A percentile compares a stretch with the other conserved stretches of the same genome.
Evolutionary conservation across 2,888 invertebrate species (phyloP).

Genomic region (Germaria angustata): DNA sequence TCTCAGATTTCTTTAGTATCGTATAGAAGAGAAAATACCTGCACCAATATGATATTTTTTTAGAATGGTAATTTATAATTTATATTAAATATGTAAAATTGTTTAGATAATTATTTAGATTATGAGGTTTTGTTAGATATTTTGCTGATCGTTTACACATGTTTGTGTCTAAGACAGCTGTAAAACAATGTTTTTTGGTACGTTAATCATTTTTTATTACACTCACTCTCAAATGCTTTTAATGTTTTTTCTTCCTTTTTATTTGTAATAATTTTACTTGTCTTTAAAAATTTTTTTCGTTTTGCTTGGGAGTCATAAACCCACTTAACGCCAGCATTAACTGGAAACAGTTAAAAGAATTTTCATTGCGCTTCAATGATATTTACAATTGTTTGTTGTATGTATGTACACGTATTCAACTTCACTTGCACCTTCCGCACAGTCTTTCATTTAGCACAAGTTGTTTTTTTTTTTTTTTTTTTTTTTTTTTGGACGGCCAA

Average conservation of each 20-base stretch:
- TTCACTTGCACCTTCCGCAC: conserved; percentile 36
- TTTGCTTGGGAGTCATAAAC: conserved; percentile 51
- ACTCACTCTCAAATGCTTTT: not conserved
- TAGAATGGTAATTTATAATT: too few relatives aligned
- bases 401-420: not conserved
- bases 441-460: conserved; percentile 37
- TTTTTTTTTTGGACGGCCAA: conserved; percentile 53
- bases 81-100: not conserved
- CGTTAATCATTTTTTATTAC: conserved; percentile 32
- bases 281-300: not conserved
- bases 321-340: conserved; percentile 62
- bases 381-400: conserved; percentile 44
- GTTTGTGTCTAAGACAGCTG: conserved; percentile 32
- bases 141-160: conserved; percentile 8
- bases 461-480: too few relatives aligned
- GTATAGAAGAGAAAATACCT: too few relatives aligned
- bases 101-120: not conserved
- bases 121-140: not conserved
- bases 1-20: too few relatives aligned
- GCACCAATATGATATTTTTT: too few relatives aligned
- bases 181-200: conserved; percentile 13
- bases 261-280: conserved; percentile 31
- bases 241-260: not conserved
- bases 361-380: conserved; percentile 57
- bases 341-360: conserved; percentile 61